Conservation (phyloP, 2,888 invertebrate genomes). For the Heteropelma amictum region DNA sequence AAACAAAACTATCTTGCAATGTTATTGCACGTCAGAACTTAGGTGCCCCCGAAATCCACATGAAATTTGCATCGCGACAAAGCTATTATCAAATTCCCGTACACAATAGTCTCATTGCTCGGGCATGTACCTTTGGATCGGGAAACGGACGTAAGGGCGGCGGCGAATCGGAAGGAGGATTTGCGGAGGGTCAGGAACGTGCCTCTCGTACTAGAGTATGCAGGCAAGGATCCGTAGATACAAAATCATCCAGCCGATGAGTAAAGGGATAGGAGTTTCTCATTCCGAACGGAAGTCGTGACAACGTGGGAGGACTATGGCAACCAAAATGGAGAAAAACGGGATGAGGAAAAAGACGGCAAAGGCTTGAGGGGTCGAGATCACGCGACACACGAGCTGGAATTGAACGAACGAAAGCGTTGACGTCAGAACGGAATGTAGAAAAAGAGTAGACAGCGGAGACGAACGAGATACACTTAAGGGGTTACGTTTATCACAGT, state of each 20-base stretch:
- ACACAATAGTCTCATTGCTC: slow-evolving; percentile 63
- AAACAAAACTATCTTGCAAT: too few species aligned
- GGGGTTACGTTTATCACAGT: slow-evolving; percentile 40
- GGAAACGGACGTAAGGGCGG: slow-evolving; percentile 29
- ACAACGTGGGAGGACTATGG: slow-evolving; percentile 35
- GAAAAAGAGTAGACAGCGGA: not conserved
- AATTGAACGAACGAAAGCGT: too few species aligned
- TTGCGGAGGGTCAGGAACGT: slow-evolving; percentile 59
- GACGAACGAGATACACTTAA: slow-evolving; percentile 21
- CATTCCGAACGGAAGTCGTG: slow-evolving; percentile 19
- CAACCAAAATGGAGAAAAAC: slow-evolving; percentile 3
- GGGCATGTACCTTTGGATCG: too few species aligned
- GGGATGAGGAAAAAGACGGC: not conserved
- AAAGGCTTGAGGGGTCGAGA: not conserved
- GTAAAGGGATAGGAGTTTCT: not conserved
- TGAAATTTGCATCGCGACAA: slow-evolving; percentile 67
- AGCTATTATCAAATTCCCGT: slow-evolving; percentile 69
- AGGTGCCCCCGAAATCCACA: slow-evolving; percentile 3
- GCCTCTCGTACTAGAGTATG: slow-evolving; percentile 37
- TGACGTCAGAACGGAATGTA: not conserved
- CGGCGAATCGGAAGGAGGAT: slow-evolving; percentile 25
- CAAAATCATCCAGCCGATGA: slow-evolving; percentile 2
- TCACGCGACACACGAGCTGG: too few species aligned
- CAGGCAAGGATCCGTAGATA: slow-evolving; percentile 42
- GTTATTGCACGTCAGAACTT: too few species aligned